These are phyloP conservation scores for Spermophilus dauricus DNA, from an alignment of 2,113 vertebrate genomes.

Conservation along the genomic window DNA sequence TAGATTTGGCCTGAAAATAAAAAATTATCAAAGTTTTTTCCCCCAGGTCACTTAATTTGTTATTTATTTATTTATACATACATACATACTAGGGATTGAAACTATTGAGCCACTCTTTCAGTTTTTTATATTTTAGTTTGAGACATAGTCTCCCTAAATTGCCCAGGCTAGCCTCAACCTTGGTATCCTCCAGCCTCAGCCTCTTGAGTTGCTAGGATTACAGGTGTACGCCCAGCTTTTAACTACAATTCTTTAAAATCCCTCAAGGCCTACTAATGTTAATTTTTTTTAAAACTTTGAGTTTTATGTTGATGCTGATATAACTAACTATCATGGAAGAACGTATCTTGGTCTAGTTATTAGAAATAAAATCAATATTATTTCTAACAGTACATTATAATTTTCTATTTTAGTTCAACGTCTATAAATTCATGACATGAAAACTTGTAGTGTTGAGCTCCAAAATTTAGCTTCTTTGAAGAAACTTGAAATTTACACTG, in stretches of 20 bases:
- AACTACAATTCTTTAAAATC: background rate
- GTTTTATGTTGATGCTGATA: background rate
- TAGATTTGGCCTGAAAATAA: conserved; percentile 39
- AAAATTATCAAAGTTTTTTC: background rate
- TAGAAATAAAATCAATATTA: conserved; percentile 43
- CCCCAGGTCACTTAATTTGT: background rate
- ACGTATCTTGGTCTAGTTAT: background rate
- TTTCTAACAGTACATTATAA: conserved; percentile 6
- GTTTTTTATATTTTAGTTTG: background rate
- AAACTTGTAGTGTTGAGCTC: conserved; percentile 4
- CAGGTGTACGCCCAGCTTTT: background rate
- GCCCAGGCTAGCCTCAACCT: background rate
- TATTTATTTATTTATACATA: too few relatives aligned
- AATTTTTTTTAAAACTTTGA: background rate
- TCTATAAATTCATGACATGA: conserved; percentile 39
- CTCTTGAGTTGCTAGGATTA: background rate
- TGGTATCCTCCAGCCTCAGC: background rate
- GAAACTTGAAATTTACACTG: conserved; percentile 25
- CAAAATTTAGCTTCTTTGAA: conserved; percentile 18
- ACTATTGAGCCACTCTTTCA: background rate
- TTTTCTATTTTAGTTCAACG: background rate
- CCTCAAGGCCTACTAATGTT: background rate
- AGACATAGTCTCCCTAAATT: background rate
- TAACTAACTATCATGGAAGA: background rate
- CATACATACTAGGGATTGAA: background rate